A percentile compares a stretch with the other conserved stretches of the same genome.
These are phyloP conservation scores for Sarcoramphus papa DNA, from an alignment of 2,797 vertebrate species.

Conservation along the genomic window DNA sequence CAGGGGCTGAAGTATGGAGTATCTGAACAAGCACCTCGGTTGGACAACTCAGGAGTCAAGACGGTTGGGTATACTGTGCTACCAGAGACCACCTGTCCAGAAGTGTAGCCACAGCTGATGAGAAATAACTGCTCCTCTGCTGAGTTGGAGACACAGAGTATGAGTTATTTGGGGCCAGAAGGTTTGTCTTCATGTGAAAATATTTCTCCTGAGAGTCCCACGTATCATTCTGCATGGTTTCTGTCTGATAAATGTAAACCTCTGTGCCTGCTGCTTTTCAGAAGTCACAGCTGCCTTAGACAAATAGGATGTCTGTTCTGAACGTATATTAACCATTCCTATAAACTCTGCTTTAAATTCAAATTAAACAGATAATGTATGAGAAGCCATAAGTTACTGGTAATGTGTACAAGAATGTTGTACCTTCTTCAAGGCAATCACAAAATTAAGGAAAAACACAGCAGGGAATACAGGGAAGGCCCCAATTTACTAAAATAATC, in stretches of 20 bases:
- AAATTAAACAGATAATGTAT: neutral
- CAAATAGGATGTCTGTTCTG: neutral
- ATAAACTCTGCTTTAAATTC: neutral
- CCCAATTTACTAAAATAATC: neutral
- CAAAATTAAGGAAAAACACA: neutral
- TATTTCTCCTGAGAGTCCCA: neutral
- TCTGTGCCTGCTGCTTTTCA: neutral
- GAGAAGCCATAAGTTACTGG: neutral
- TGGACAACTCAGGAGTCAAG: neutral
- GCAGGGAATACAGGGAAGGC: neutral
- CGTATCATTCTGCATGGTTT: neutral
- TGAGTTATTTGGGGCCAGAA: neutral
- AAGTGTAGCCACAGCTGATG: neutral
- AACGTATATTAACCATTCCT: neutral
- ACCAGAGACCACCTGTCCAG: neutral
- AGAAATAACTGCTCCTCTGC: neutral
- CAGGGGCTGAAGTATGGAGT: neutral
- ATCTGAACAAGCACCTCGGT: no score
- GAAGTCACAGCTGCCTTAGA: neutral
- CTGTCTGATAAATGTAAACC: neutral
- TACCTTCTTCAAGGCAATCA: neutral
- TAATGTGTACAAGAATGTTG: neutral
- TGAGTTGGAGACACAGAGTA: neutral
- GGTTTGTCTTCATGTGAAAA: neutral
- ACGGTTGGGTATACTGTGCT: fast-evolving